Base-by-base conservation (phyloP, 2,888 invertebrate species). In the Rhamnusium bicolor region DNA sequence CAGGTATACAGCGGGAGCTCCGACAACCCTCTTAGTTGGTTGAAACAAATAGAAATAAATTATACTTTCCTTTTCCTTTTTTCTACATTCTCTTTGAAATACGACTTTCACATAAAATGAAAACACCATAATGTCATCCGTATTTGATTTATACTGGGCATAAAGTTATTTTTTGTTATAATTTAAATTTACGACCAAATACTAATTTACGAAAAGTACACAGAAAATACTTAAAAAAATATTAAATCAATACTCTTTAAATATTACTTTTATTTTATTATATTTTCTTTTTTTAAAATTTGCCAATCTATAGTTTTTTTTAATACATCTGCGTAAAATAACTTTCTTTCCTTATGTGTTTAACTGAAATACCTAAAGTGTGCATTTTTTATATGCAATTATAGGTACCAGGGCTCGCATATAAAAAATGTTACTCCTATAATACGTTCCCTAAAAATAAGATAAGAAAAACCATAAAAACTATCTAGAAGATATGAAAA, bases 171-270 rank as follows among this genome's bases (percentile, higher is more conserved):
- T 32, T 16, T 21, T 32, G 18, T 58, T 14, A 32, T 58, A 32
- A 16, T 58, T 58, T 58, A 58, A 58, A 58, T 58, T 58, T 58
- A 58, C 18, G 58, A 58, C 21, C 58, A 32, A 58, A 58, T 32
- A 40, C 40, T 40, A 40, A 40, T 19, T 16, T 58, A 1, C 7
- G 58, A 18, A 32, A 58, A 14, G 16, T 16, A 4, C 1, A 18
- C 5, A 6, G 16, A 18, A 29, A 5, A 54, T 54, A 54, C 12
- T 24, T 10, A 1, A 54, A 54, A 18, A 54, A n/a, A 53, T n/a
- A 12, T 53, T 21, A 2, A 27, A 24, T 40, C 27, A n/a, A 54
- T 54, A 6, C 6, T 21, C 5, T 19, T 4, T 2, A 53, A 21
- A 21, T 8, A 8, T 6, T 7, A 49, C 14, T 49, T 49, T 8